These are phyloP conservation scores for Drosophila leonis DNA, from an alignment of 2,888 invertebrate genomes.

Conservation along the genomic window DNA sequence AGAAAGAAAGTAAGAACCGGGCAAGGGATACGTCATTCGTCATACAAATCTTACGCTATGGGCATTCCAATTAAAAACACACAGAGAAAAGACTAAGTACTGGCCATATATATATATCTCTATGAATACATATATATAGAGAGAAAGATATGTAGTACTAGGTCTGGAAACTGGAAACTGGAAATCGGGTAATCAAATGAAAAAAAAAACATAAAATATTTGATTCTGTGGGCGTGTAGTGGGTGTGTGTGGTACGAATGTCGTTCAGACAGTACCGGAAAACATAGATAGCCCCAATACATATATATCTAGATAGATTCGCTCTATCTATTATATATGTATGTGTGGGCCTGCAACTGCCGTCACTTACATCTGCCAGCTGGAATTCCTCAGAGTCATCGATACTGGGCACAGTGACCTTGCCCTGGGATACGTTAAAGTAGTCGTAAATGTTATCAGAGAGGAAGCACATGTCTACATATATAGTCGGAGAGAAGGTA, in stretches of 20 bases:
- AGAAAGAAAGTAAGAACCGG: conserved; percentile 26
- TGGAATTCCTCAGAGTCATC: conserved; percentile 97
- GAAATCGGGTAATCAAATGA: conserved; percentile 61
- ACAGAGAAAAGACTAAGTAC: conserved; percentile 55
- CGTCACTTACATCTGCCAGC: conserved; percentile 94
- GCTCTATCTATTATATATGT: conserved; percentile 28
- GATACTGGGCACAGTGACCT: conserved; percentile 96
- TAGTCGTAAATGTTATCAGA: conserved; percentile 96
- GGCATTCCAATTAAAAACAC: conserved; percentile 49
- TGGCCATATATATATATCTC: conserved; percentile 37
- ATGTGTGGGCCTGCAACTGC: conserved; percentile 42
- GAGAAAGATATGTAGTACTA: conserved; percentile 59
- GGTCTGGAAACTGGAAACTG: conserved; percentile 57
- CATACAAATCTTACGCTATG: conserved; percentile 64
- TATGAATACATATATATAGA: conserved; percentile 31
- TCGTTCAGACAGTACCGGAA: conserved; percentile 73
- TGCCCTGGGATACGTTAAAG: conserved; percentile 98
- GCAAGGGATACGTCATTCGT: conserved; percentile 63
- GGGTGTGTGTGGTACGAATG: conserved; percentile 49
- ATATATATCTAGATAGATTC: conserved; percentile 15
- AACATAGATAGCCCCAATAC: conserved; percentile 41
- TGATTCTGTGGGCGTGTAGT: conserved; percentile 55
- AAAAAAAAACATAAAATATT: conserved; percentile 49
- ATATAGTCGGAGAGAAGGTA: conserved; percentile 82
- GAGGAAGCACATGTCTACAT: conserved; percentile 92